Evolutionary conservation across 2,888 invertebrate species (phyloP).

Genomic region (Eulithis prunata): DNA sequence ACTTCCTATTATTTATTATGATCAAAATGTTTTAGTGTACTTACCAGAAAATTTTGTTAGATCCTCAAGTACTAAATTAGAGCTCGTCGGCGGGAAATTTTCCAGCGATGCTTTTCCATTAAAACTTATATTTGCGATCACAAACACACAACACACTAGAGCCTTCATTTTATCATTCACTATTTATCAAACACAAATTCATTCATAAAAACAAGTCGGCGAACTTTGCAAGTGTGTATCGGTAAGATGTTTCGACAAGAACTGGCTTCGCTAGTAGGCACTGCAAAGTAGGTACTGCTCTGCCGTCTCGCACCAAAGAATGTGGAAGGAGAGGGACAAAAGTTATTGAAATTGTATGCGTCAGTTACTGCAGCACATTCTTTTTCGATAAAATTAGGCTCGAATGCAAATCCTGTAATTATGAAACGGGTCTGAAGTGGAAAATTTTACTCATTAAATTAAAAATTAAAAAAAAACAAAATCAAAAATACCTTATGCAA

Average conservation of each 20-base stretch:
- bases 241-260: slow-evolving; percentile 21
- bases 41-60: slow-evolving; percentile 69
- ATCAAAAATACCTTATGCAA: not conserved
- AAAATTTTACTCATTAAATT: too few relatives aligned
- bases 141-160: slow-evolving; percentile 65
- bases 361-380: slow-evolving; percentile 21
- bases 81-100: slow-evolving; percentile 61
- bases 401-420: not conserved
- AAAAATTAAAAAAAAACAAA: too few relatives aligned
- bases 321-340: slow-evolving; percentile 17
- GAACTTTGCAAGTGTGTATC: slow-evolving; percentile 15
- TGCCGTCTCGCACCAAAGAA: slow-evolving; percentile 24
- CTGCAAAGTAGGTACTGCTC: slow-evolving; percentile 5
- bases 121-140: slow-evolving; percentile 69
- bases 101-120: slow-evolving; percentile 77
- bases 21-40: slow-evolving; percentile 10
- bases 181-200: slow-evolving; percentile 1
- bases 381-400: slow-evolving; percentile 10
- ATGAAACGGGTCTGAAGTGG: not conserved
- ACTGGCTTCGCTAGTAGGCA: slow-evolving; percentile 19
- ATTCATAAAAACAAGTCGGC: slow-evolving; percentile 9
- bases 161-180: slow-evolving; percentile 60
- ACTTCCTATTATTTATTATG: not conserved
- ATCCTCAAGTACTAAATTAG: slow-evolving; percentile 66
- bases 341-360: slow-evolving; percentile 16